phyloP scores from a whole-genome alignment of 2,113 vertebrate genomes.

The Leptobrachium ailaonicum region DNA sequence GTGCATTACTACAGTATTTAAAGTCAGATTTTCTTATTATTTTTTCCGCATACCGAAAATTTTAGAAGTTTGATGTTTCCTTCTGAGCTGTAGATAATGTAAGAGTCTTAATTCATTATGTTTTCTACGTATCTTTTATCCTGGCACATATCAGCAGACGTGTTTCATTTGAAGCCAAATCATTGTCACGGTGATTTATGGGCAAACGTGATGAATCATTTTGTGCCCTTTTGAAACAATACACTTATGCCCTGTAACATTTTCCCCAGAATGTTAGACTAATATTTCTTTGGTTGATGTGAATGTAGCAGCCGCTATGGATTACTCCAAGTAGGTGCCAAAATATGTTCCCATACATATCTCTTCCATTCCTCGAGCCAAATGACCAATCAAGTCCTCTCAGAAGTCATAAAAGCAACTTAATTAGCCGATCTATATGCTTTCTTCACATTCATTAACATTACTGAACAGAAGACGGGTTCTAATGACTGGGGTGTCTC shows the following conservation, averaged over 20 bases:
- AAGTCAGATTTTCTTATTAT: background rate
- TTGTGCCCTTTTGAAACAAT: slow-evolving; percentile 7
- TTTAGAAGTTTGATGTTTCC: slow-evolving; percentile 2
- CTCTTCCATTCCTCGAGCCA: too few relatives aligned
- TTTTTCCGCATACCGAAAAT: background rate
- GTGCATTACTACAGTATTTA: background rate
- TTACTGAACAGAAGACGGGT: background rate
- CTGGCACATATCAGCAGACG: background rate
- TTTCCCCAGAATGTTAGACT: too few relatives aligned
- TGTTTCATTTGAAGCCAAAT: background rate
- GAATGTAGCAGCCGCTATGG: too few relatives aligned
- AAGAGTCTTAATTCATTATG: background rate
- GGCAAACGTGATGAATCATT: background rate
- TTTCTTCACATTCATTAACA: background rate
- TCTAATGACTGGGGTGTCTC: background rate
- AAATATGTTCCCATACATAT: too few relatives aligned
- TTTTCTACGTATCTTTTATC: background rate
- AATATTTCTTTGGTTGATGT: too few relatives aligned
- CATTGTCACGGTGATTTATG: slow-evolving; percentile 7
- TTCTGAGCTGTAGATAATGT: slow-evolving; percentile 7
- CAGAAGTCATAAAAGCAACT: background rate
- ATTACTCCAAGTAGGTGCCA: too few relatives aligned
- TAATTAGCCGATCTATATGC: background rate
- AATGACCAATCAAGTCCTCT: too few relatives aligned
- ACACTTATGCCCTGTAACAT: too few relatives aligned